Conservation (phyloP, 2,888 invertebrate genomes). For the Ochropleura plecta region DNA sequence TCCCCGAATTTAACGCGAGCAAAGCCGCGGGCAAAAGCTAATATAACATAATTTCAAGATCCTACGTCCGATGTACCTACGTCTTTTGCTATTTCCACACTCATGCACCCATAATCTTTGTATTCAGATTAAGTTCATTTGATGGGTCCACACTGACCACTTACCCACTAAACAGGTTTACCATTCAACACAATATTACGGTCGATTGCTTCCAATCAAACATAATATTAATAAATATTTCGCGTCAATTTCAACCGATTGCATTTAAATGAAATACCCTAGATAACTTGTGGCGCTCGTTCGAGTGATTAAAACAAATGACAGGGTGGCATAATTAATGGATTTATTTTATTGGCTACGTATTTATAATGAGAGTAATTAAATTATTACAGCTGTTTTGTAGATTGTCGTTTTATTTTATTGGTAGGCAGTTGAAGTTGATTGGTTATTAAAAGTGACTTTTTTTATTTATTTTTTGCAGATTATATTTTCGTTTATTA, state of each 20-base stretch:
- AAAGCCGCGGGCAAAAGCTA: no score
- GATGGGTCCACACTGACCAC: conserved; percentile 14
- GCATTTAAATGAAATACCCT: conserved; percentile 53
- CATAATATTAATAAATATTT: conserved; percentile 58
- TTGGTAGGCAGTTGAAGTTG: neutral
- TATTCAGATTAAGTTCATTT: no score
- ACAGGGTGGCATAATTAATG: conserved; percentile 20
- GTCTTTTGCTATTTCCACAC: conserved; percentile 15
- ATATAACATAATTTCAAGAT: neutral
- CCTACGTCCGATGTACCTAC: neutral
- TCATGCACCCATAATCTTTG: neutral
- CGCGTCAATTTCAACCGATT: conserved; percentile 58
- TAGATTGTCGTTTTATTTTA: conserved; percentile 19
- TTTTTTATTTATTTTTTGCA: neutral
- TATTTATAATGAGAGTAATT: conserved; percentile 22
- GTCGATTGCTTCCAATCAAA: conserved; percentile 55
- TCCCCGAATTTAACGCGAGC: no score
- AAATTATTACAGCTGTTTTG: conserved; percentile 8
- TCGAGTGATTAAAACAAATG: conserved; percentile 59
- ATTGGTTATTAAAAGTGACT: neutral
- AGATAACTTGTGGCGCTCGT: conserved; percentile 48
- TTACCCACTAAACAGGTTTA: conserved; percentile 32
- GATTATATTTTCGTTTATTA: neutral
- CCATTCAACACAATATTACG: conserved; percentile 36
- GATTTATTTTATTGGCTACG: conserved; percentile 38